These are phyloP conservation scores for Hirtodrosophila alboralis DNA, from an alignment of 2,888 invertebrate genomes.

Conservation along the genomic window DNA sequence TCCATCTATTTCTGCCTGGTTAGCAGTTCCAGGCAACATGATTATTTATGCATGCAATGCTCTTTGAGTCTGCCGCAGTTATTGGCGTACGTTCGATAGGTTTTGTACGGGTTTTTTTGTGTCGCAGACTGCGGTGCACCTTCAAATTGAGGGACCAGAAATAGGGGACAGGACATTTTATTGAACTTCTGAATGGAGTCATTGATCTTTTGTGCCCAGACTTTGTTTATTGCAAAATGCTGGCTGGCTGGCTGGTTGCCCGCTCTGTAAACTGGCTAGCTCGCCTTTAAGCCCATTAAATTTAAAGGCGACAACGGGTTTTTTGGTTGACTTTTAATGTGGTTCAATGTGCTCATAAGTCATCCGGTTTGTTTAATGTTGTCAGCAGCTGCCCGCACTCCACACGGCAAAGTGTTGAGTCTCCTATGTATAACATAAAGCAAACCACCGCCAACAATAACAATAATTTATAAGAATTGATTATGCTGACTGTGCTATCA, in stretches of 20 bases:
- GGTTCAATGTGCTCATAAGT: slow-evolving; percentile 67
- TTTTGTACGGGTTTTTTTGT: slow-evolving; percentile 34
- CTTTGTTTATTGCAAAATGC: slow-evolving; percentile 60
- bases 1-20: slow-evolving; percentile 13
- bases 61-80: slow-evolving; percentile 77
- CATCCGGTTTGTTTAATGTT: slow-evolving; percentile 71
- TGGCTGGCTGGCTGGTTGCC: slow-evolving; percentile 3
- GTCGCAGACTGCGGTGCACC: slow-evolving; percentile 41
- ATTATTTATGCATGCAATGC: slow-evolving; percentile 78
- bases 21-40: slow-evolving; percentile 36
- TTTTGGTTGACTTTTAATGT: slow-evolving; percentile 19
- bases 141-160: too few species aligned
- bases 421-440: slow-evolving; percentile 19
- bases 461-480: slow-evolving; percentile 79
- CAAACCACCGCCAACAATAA: slow-evolving; percentile 64
- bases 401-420: slow-evolving; percentile 1
- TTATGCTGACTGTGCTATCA: slow-evolving; percentile 76
- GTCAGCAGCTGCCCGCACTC: slow-evolving; percentile 63
- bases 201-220: slow-evolving; percentile 70
- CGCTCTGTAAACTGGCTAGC: not conserved
- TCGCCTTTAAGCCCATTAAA: slow-evolving; percentile 48
- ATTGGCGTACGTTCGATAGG: slow-evolving; percentile 58
- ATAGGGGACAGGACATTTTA: slow-evolving; percentile 57
- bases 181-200: slow-evolving; percentile 74
- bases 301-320: slow-evolving; percentile 32